Evolutionary conservation across 2,888 invertebrate genomes (phyloP).

Genomic region (Piscicola geometra): DNA sequence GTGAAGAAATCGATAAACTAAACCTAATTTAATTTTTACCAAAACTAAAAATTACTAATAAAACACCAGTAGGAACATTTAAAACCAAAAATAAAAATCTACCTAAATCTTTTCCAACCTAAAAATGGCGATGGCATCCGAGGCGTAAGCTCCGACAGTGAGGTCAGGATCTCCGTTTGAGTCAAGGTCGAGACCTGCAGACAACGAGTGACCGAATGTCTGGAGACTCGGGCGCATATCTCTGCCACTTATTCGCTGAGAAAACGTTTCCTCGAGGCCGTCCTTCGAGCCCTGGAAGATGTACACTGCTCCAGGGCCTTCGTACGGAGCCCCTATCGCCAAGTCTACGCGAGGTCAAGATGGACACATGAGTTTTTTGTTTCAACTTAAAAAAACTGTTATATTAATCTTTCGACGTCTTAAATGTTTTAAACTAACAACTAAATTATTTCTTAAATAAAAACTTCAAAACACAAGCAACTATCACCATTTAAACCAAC

Average conservation of each 20-base stretch:
- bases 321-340: conserved; percentile 91
- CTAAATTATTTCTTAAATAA: background rate
- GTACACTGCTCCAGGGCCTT: conserved; percentile 74
- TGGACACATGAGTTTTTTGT: too few species aligned
- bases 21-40: background rate
- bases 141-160: conserved; percentile 63
- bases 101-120: conserved; percentile 57
- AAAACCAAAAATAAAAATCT: background rate
- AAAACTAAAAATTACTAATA: too few species aligned
- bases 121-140: conserved; percentile 57
- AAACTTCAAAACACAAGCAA: background rate
- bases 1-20: background rate
- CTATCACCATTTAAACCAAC: too few species aligned
- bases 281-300: conserved; percentile 71
- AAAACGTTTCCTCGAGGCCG: conserved; percentile 46
- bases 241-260: conserved; percentile 50
- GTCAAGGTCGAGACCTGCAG: conserved; percentile 82
- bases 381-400: too few species aligned
- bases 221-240: conserved; percentile 47
- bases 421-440: too few species aligned
- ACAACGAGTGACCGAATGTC: conserved; percentile 88
- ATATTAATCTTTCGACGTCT: background rate
- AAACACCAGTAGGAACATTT: background rate
- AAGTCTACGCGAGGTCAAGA: conserved; percentile 67
- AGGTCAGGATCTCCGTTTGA: conserved; percentile 91